Conservation (phyloP, 2,888 invertebrate genomes). For the Drosophila quinaria region DNA sequence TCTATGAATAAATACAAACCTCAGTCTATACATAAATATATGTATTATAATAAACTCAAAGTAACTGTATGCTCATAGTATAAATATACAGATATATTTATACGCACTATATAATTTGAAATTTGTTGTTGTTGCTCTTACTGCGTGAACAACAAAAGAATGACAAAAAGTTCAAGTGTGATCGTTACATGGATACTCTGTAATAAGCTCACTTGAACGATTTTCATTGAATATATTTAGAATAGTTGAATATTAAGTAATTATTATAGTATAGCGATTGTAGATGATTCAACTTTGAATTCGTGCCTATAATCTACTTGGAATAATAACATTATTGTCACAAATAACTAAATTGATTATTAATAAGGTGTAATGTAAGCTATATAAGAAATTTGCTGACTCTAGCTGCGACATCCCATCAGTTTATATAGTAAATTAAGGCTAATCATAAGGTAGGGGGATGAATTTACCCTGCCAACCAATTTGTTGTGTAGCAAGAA, state of each 20-base stretch:
- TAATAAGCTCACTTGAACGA: neutral
- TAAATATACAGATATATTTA: neutral
- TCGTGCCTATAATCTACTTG: neutral
- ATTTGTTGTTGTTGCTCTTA: slow-evolving; percentile 11
- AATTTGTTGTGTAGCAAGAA: neutral
- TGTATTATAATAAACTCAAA: slow-evolving; percentile 1
- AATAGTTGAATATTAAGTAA: no score
- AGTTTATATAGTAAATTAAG: neutral
- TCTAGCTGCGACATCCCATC: neutral
- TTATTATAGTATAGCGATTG: neutral
- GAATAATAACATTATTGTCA: neutral
- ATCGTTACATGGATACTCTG: neutral
- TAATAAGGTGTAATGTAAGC: neutral
- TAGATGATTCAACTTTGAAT: neutral
- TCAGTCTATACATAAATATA: slow-evolving; percentile 1
- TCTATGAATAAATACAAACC: slow-evolving; percentile 21
- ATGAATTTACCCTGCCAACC: neutral
- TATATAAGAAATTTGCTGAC: neutral
- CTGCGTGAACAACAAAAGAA: slow-evolving; percentile 8
- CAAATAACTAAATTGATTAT: neutral
- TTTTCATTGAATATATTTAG: neutral
- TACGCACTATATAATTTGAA: slow-evolving; percentile 17
- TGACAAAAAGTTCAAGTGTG: neutral
- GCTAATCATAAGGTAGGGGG: neutral
- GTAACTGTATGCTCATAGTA: slow-evolving; percentile 17